Conservation (phyloP, 1,140 invertebrate species). For the Tetramorium simillimum region DNA sequence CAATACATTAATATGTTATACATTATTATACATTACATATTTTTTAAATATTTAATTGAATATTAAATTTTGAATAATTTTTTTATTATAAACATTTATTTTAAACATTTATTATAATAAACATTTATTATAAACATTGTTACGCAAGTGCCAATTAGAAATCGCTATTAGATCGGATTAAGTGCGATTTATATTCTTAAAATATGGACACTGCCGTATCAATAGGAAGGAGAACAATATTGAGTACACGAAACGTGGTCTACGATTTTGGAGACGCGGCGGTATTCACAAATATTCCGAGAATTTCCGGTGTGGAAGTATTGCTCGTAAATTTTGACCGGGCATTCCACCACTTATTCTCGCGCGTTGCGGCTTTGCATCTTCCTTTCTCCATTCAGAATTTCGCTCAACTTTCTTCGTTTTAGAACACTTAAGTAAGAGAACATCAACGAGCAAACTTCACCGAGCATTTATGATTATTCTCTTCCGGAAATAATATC, state of each 20-base stretch:
- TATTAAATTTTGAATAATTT: too few relatives aligned
- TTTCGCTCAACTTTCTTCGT: slow-evolving; percentile 46
- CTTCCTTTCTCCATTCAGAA: slow-evolving; percentile 39
- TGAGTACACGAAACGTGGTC: slow-evolving; percentile 10
- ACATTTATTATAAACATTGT: too few relatives aligned
- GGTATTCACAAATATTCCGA: slow-evolving; percentile 45
- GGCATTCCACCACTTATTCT: slow-evolving; percentile 42
- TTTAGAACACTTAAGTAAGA: slow-evolving; percentile 18
- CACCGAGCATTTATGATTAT: neutral
- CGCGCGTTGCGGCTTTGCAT: slow-evolving; percentile 2
- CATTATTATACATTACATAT: too few relatives aligned
- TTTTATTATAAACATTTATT: too few relatives aligned
- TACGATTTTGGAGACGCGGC: slow-evolving; percentile 13
- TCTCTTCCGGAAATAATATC: slow-evolving; percentile 2
- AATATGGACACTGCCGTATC: neutral
- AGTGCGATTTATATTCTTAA: neutral
- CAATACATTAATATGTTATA: too few relatives aligned
- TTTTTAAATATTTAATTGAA: neutral
- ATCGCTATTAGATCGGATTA: neutral
- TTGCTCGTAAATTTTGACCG: slow-evolving; percentile 51
- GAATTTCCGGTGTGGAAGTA: slow-evolving; percentile 51
- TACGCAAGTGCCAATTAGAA: neutral
- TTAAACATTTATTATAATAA: too few relatives aligned
- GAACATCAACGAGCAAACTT: slow-evolving; percentile 28
- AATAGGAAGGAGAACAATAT: neutral